phyloP scores from a whole-genome alignment of 2,888 invertebrate species.

The Punctoribates punctum region DNA sequence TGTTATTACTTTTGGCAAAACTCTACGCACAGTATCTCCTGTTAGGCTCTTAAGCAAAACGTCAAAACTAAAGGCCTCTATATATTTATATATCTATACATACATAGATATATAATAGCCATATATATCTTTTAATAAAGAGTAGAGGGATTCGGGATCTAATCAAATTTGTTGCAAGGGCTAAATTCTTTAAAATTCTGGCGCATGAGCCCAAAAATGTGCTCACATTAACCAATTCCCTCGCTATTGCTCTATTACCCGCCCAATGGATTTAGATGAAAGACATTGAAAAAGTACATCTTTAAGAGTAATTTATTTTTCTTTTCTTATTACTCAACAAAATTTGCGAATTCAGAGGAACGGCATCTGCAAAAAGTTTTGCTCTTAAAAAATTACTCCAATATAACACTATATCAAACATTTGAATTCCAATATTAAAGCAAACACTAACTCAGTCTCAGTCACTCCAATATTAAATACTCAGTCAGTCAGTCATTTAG shows the following conservation, averaged over 20 bases:
- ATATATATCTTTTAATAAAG: conserved; percentile 29
- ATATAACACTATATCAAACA: background rate
- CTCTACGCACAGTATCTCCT: background rate
- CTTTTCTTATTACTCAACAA: background rate
- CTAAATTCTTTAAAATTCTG: background rate
- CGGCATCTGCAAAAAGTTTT: background rate
- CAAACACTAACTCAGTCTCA: no score
- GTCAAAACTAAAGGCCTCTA: conserved; percentile 28
- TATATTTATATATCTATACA: background rate
- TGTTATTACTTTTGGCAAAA: conserved; percentile 25
- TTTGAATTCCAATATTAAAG: background rate
- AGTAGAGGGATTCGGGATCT: conserved; percentile 24
- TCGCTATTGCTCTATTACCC: conserved; percentile 13
- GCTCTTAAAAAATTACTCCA: background rate
- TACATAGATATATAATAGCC: background rate
- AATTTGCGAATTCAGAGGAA: background rate
- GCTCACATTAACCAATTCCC: conserved; percentile 28
- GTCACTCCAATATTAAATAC: background rate
- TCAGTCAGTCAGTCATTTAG: background rate
- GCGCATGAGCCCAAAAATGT: background rate
- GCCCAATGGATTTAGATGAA: conserved; percentile 21
- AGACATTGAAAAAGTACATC: conserved; percentile 27
- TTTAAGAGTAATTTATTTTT: conserved; percentile 28
- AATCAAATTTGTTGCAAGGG: conserved; percentile 16
- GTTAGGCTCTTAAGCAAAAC: conserved; percentile 22